phyloP scores from a whole-genome alignment of 1,140 invertebrate genomes.

The Oreohelix idahoensis region DNA sequence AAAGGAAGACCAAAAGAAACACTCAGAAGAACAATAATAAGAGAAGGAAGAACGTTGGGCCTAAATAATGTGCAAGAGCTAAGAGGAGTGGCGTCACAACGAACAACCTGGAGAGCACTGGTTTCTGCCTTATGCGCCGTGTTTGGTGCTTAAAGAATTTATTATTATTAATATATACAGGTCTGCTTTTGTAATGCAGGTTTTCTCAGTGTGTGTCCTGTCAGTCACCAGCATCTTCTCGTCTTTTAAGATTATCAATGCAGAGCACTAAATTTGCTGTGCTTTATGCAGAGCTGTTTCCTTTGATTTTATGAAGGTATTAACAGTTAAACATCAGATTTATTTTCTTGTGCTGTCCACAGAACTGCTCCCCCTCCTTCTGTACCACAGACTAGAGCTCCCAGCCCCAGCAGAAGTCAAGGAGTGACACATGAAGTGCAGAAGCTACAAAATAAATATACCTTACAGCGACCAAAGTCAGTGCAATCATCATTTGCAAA shows the following conservation, averaged over 20 bases:
- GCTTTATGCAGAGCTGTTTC: too few relatives aligned
- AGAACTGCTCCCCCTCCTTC: slow-evolving; percentile 42
- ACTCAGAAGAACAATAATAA: too few relatives aligned
- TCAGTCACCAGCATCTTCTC: neutral
- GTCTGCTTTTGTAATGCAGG: too few relatives aligned
- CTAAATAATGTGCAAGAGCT: too few relatives aligned
- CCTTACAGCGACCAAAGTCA: slow-evolving; percentile 1
- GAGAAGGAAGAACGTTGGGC: too few relatives aligned
- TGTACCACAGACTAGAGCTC: slow-evolving; percentile 56
- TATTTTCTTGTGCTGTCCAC: neutral
- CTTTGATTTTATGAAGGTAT: neutral
- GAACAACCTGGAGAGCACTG: too few relatives aligned
- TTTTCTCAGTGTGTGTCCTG: neutral
- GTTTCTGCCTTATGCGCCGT: too few relatives aligned
- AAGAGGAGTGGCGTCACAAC: too few relatives aligned
- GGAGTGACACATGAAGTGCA: slow-evolving; percentile 11
- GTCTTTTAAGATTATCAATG: neutral
- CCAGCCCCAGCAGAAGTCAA: slow-evolving; percentile 21
- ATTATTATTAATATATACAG: too few relatives aligned
- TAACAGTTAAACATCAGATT: neutral
- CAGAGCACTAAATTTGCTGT: neutral
- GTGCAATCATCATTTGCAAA: slow-evolving; percentile 31
- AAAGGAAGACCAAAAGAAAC: too few relatives aligned
- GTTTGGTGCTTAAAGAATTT: too few relatives aligned
- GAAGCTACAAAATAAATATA: neutral